Base-by-base conservation (phyloP, 2,797 vertebrate species). In the Chaetophractus vellerosus region DNA sequence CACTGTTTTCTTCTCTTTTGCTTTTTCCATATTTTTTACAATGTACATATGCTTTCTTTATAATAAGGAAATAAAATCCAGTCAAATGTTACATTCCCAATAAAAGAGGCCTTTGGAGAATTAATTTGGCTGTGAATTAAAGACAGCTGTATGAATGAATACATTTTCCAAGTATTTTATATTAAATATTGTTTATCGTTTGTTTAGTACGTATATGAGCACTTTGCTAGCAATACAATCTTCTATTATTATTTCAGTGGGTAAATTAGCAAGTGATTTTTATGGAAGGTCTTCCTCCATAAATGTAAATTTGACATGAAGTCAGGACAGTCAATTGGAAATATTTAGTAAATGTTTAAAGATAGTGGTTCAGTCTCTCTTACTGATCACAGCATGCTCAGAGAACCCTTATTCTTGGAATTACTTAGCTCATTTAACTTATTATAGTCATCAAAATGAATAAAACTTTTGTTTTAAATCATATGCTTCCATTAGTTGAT, bases 381-480 rank as follows among this genome's bases (percentile, higher is more conserved):
- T 69, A 82, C 95, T 64, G 76, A 55, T 89, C 45, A 80, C 45
- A 5, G 28, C 31, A 50, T 82, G 28, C 78, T 93, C 52, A 81
- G n/a, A 78, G 68, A 85, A 75, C 21, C 10, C 11, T 50, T 69
- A 74, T 26, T 93, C 38, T 88, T 83, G 9, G 33, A 78, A 61
- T 90, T 64, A 83, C 45, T 84, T 93, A 90, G 64, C 72, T 93
- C 68, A 48, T 61, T 93, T 72, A 69, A 84, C 38, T 74, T 76
- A 55, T 75, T 78, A 26, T 55, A 86, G 68, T 79, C 21, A 38
- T 72, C 61, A 33, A 78, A 48, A 90, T 79, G 45, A 83, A 66
- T 64, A 57, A 81, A 88, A 81, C 24, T 69, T 66, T 95, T 88
- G 38, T 92, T 6, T 69, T 86, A 64, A 78, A 71, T 91, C n/a